These are phyloP conservation scores for Coptotermes formosanus DNA, from an alignment of 1,140 invertebrate species.

Conservation along the genomic window DNA sequence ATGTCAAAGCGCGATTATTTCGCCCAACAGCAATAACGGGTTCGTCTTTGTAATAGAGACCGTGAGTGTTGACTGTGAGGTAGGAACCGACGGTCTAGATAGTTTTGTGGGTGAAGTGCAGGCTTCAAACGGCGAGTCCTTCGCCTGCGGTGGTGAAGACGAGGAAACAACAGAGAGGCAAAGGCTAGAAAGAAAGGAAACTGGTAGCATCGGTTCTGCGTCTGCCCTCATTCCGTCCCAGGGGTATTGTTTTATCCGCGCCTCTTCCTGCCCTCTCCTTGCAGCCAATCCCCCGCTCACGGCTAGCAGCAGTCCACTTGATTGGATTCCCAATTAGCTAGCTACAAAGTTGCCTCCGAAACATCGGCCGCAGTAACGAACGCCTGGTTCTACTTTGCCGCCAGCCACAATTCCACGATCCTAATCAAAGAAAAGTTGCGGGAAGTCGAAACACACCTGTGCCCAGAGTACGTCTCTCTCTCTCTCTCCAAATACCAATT, in stretches of 20 bases:
- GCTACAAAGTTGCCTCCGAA: slow-evolving; percentile 3
- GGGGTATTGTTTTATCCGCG: background rate
- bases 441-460: slow-evolving; percentile 9
- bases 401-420: background rate
- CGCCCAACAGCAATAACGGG: too few relatives aligned
- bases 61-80: too few relatives aligned
- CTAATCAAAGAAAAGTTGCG: slow-evolving; percentile 9
- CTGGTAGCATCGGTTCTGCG: background rate
- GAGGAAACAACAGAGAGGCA: background rate
- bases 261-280: background rate
- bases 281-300: background rate
- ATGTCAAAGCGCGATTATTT: too few relatives aligned
- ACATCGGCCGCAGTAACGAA: background rate
- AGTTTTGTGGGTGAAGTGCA: too few relatives aligned
- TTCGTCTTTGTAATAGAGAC: too few relatives aligned
- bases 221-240: background rate
- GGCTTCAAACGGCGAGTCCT: too few relatives aligned
- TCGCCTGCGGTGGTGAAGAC: background rate
- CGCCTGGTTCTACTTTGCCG: background rate
- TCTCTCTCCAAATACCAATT: background rate
- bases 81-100: too few relatives aligned
- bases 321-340: slow-evolving; percentile 13
- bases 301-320: background rate
- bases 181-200: background rate
- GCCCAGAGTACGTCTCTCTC: background rate